phyloP scores from a whole-genome alignment of 2,113 vertebrate genomes.

The Bufo gargarizans region DNA sequence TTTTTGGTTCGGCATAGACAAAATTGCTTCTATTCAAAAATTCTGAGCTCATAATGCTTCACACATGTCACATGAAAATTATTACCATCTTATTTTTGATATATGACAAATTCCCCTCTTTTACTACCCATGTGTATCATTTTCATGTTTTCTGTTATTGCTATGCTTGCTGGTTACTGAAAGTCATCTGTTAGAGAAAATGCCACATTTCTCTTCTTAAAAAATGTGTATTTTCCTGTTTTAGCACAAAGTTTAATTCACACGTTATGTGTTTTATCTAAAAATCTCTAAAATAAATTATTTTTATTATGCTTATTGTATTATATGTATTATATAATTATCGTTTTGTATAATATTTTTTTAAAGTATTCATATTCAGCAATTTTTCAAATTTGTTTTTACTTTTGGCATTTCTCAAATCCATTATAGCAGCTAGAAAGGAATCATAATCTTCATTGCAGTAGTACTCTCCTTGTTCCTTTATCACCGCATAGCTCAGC shows the following conservation, averaged over 20 bases:
- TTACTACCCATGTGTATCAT: slow-evolving; percentile 35
- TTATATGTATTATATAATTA: background rate
- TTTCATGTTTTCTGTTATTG: slow-evolving; percentile 63
- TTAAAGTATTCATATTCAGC: background rate
- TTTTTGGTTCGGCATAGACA: slow-evolving; percentile 74
- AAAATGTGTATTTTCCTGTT: background rate
- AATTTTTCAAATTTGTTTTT: background rate
- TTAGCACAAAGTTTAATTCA: background rate
- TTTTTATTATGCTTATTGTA: background rate
- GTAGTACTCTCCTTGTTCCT: background rate
- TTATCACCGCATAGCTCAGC: background rate
- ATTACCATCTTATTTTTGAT: slow-evolving; percentile 69
- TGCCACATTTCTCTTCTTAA: background rate
- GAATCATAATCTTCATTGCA: background rate
- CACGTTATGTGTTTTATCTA: too few relatives aligned
- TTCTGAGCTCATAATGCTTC: slow-evolving; percentile 74
- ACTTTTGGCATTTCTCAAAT: background rate
- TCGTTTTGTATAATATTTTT: background rate
- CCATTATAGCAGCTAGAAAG: background rate
- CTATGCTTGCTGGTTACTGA: slow-evolving; percentile 60
- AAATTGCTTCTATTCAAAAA: slow-evolving; percentile 69
- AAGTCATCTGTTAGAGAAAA: background rate
- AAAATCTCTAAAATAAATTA: too few relatives aligned
- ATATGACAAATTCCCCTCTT: slow-evolving; percentile 63
- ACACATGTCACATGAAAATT: slow-evolving; percentile 71